Evolutionary conservation across 2,888 invertebrate species (phyloP), one percentile per base, ranked within the genome.

Genomic region (Camponotus fellah): DNA sequence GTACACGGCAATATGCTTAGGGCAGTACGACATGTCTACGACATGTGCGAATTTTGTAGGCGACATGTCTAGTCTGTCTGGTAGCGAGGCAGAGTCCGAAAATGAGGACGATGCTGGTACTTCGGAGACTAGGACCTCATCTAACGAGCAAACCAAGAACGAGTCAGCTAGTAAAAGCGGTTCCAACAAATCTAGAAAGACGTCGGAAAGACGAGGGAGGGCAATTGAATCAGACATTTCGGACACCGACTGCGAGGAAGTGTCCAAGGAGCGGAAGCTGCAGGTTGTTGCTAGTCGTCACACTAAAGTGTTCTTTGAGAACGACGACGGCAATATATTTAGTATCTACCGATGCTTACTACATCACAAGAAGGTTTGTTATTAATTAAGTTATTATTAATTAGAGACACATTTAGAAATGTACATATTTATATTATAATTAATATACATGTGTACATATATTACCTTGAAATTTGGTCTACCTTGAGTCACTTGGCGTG

Each of bases 251-350:
- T 86, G 79, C 53, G 92, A 94, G 5, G 93, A 92, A 53, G 85
- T 88, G 37, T 82, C 83, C 21, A 90, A 92, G 75, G 89, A 91
- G 69, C 93, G 90, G 71, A 92, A 92, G 77, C 77, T 90, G 14
- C 90, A 94, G 26, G 89, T 88, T 4, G 91, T 91, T 40, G 95
- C 96, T 17, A 96, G 96, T 37, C 95, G 96, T n/a, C 97, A 97
- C 92, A 97, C 97, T 32, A 97, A 97, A 94, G 96, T 97, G 0
- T 97, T 97, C 93, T 96, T 98, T 91, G 96, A 96, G 88, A 97
- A 97, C 92, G 94, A 95, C 0, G 95, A 95, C 3, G 97, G 97
- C 0, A 96, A 97, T 89, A 96, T 98, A 83, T 96, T 98, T 91
- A 97, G 97, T 66, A 95, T 98, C 66, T 97, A 97, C 92, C 95